Base-by-base conservation (phyloP, 2,888 invertebrate genomes). In the Thymelicus lineola region DNA sequence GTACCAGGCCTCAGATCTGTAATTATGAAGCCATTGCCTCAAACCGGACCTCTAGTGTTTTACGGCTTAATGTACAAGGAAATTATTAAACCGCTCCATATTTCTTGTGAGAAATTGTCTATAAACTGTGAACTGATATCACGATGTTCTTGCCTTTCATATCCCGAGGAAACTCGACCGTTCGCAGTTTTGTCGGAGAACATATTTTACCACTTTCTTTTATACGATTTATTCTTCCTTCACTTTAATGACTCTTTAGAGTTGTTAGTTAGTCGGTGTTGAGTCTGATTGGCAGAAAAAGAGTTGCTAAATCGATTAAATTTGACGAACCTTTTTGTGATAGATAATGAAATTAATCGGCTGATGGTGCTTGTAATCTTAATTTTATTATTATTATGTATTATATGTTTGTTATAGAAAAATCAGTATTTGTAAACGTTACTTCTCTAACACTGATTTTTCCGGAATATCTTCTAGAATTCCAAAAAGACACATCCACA, bases 11-110 rank as follows among this genome's bases (percentile, higher is more conserved):
- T 14, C 7, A 55, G 35, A 55, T 28, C 14, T 14, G 28, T 55
- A 55, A 55, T 55, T 55, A 55, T 35, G 35, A 55, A 55, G 28
- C 6, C 14, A 35, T 55, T 35, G 12, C 35, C 55, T 35, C 14
- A 55, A 55, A 55, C 55, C 35, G 55, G 55, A 53, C 50, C 35
- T 35, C 55, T 35, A 20, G 35, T 55, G 28, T 28, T 55, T 28
- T 28, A 28, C 55, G 35, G 14, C 55, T 14, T 55, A 55, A 55
- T 55, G 28, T 35, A 35, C 55, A 35, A 35, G 55, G 28, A 55
- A 55, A 55, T 55, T 55, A 55, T 35, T 55, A 35, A 35, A 55
- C 55, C 28, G 28, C 55, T 55, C 55, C 35, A 55, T 55, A 55
- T 55, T 35, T 28, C 55, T 55, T 55, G 53, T 20, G 55, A 28